Evolutionary conservation across 2,888 invertebrate genomes (phyloP).

Genomic region (Oscheius sp.): DNA sequence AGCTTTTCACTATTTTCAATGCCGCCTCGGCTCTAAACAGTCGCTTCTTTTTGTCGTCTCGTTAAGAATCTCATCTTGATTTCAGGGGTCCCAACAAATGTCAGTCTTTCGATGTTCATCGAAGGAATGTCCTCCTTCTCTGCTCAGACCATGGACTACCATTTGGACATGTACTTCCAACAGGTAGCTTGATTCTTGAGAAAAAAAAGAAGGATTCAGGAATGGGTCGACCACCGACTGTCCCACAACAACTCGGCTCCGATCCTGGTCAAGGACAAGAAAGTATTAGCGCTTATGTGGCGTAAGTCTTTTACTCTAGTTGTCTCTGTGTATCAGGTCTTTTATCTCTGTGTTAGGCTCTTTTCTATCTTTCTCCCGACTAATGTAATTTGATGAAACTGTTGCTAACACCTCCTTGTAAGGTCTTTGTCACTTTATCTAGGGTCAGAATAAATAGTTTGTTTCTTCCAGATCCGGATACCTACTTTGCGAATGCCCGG

Average conservation of each 20-base stretch:
- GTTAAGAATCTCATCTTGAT: slow-evolving; percentile 1
- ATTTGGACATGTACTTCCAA: slow-evolving; percentile 73
- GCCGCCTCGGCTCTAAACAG: slow-evolving; percentile 23
- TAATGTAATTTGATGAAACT: no score
- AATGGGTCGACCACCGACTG: slow-evolving; percentile 69
- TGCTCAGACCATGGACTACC: slow-evolving; percentile 73
- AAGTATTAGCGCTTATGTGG: slow-evolving; percentile 69
- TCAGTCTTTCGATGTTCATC: slow-evolving; percentile 72
- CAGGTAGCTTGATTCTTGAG: slow-evolving; percentile 40
- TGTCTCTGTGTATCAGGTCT: not conserved
- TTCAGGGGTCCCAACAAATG: slow-evolving; percentile 71
- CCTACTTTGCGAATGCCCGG: slow-evolving; percentile 70
- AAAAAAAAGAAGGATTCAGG: slow-evolving; percentile 38
- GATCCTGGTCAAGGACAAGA: slow-evolving; percentile 67
- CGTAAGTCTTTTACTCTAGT: slow-evolving; percentile 34
- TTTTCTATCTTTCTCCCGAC: no score
- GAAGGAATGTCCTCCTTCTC: slow-evolving; percentile 73
- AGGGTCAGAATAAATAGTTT: not conserved
- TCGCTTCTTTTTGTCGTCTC: not conserved
- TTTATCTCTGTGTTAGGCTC: no score
- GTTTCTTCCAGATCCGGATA: slow-evolving; percentile 53
- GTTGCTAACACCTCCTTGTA: no score
- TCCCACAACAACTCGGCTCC: slow-evolving; percentile 68
- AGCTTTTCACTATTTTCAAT: not conserved
- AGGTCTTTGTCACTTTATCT: no score